Base-by-base conservation (phyloP, 2,113 vertebrate species). In the Colossoma macropomum region DNA sequence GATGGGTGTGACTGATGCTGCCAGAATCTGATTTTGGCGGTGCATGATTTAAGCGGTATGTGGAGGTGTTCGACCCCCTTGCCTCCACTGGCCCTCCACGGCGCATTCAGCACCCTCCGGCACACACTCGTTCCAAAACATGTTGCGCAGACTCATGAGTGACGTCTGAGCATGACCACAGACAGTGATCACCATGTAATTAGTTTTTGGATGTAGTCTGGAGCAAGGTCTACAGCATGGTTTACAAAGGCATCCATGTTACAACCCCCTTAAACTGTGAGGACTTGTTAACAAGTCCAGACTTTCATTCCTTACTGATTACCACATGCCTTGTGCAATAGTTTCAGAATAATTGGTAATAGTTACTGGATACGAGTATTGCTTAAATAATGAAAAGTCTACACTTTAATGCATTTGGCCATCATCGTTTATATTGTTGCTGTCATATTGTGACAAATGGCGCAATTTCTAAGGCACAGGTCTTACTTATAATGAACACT, bases 1-100 rank as follows among this genome's bases (percentile, higher is more conserved):
- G 60, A 62, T 15, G 41, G 60, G 60, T n/a, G 56, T 25, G 65
- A 59, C 74, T 83, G 74, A 28, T 30, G 34, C 34, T 30, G 50
- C 50, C 11, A 62, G 73, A 11, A 32, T 71, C 66, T 62, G n/a
- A 50, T 56, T 48, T 38, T 25, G n/a, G 60, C 6, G 32, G 80
- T 71, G 56, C 19, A 38, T 86, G 85, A 81, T 74, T 87, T 82
- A 83, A 54, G 50, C 54, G 34, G 70, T 65, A 7, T 45, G 41
- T 38, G 75, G 41, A 70, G 38, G 25, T 76, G 52, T 83, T 50
- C 50, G 71, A 63, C 21, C 68, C 45, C 38, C 81, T 54, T 78
- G 75, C 48, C 54, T 50, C 62, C 56, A 62, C 66, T 63, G 60
- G 75, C 28, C 82, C 62, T 75, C 48, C 75, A 75, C 52, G 28